These are phyloP conservation scores for Patella ulyssiponensis DNA, from an alignment of 2,888 invertebrate species.

Conservation along the genomic window DNA sequence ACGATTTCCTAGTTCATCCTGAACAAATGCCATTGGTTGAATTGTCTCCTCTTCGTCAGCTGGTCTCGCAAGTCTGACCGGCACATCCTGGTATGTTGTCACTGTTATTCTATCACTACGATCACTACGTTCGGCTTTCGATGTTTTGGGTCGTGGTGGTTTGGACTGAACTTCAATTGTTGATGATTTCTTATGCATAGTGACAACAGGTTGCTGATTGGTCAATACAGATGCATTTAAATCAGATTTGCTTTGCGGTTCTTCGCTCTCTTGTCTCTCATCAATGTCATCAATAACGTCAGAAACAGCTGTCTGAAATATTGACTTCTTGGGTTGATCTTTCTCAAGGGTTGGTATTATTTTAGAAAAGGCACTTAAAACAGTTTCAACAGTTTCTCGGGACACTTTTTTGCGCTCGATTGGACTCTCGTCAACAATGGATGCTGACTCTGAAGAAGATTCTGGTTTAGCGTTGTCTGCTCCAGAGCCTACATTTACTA, in stretches of 20 bases:
- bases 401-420: conserved; percentile 35
- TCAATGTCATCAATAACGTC: conserved; percentile 22
- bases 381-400: conserved; percentile 27
- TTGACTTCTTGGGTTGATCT: not conserved
- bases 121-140: not conserved
- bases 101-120: not conserved
- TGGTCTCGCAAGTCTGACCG: conserved; percentile 12
- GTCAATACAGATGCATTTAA: not conserved
- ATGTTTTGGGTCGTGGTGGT: not conserved
- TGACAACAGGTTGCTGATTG: conserved; percentile 11
- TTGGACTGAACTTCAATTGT: too few species aligned
- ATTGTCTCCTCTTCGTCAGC: conserved; percentile 34
- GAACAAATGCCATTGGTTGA: conserved; percentile 28
- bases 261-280: not conserved
- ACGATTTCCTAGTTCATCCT: conserved; percentile 29
- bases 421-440: conserved; percentile 29
- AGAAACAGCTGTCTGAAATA: conserved; percentile 30
- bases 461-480: not conserved
- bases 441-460: not conserved
- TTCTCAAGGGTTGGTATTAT: conserved; percentile 20
- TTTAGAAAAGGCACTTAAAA: conserved; percentile 20
- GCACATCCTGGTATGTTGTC: not conserved
- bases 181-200: not conserved
- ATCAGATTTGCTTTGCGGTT: not conserved
- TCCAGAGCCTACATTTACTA: conserved; percentile 5